Evolutionary conservation across 2,113 vertebrate genomes (phyloP).

Genomic region (Ochotona curzoniae): DNA sequence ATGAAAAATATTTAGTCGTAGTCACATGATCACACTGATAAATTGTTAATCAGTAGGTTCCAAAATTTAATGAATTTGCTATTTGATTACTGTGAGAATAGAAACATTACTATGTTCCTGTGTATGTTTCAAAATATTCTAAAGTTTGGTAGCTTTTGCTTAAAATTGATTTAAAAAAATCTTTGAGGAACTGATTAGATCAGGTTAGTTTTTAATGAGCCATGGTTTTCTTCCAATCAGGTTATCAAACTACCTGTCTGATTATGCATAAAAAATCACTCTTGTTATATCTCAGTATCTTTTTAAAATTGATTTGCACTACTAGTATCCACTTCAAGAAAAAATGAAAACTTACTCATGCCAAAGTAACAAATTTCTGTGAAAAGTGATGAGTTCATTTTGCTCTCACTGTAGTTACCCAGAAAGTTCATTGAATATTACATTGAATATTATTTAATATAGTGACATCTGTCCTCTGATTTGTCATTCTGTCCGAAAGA

Average conservation of each 20-base stretch:
- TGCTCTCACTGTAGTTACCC: not conserved
- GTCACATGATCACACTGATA: constrained; percentile 18
- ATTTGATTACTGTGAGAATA: not conserved
- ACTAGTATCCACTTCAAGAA: not conserved
- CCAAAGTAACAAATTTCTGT: not conserved
- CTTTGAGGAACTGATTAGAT: not conserved
- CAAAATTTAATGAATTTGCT: not conserved
- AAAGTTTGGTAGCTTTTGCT: constrained; percentile 5
- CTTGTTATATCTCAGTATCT: constrained; percentile 1
- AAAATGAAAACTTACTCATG: constrained; percentile 26
- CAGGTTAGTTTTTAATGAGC: constrained; percentile 23
- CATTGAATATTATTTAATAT: not conserved
- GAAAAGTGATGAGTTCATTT: constrained; percentile 7
- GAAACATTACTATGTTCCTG: not conserved
- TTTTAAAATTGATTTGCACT: not conserved
- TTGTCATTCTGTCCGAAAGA: constrained; percentile 10
- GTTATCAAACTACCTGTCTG: not conserved
- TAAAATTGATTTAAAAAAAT: constrained; percentile 17
- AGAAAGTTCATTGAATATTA: constrained; percentile 20
- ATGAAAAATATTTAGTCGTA: not conserved
- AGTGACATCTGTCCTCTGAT: constrained; percentile 6
- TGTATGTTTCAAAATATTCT: not conserved
- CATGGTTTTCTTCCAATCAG: not conserved
- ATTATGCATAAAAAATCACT: not conserved
- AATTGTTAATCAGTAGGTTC: constrained; percentile 10